Evolutionary conservation across 2,888 invertebrate species (phyloP), one percentile per base, ranked within the genome.

Genomic region (Drosophila greeni): DNA sequence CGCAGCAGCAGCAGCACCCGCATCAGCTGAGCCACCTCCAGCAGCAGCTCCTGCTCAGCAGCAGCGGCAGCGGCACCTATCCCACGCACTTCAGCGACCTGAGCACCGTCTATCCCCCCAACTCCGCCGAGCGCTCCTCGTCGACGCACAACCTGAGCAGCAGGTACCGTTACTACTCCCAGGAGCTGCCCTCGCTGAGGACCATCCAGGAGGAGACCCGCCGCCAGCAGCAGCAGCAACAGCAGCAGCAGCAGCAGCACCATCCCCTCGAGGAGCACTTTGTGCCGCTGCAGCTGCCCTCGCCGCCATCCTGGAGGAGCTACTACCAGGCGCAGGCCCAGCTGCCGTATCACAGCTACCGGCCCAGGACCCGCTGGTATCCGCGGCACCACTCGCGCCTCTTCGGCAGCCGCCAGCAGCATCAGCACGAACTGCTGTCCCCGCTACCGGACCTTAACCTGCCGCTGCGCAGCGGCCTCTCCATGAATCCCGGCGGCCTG

Each of bases 101-200:
- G 81, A 96, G 96, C 89, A 95, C 95, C 42, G 96, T 96, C 66
- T 92, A 94, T 84, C 93, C 95, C 47, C 93, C 95, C 43, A 94
- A 94, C 80, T 94, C 95, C 20, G 94, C 92, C 9, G 95, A 94
- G 83, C 92, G 94, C 53, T 95, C 95, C 93, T 94, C 86, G 14
- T 47, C 45, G 5, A 47, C 45, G 61, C 68, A 33, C 16, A 93
- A 42, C 94, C 59, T 86, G 36, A 87, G 86, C 53, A 85, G 85
- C 49, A 83, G 89, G 7, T 88, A 87, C 60, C 86, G 88, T 18
- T 91, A 93, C 47, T 93, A 93, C 86, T 92, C 93, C 49, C 93
- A 93, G 85, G 94, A 94, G 85, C 86, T 94, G 84, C 94, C 94
- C 3, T 92, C 93, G 8, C 87, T 93, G 66, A 90, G 92, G 57